Conservation (phyloP, 2,797 vertebrate species). For the Alfaro cultratus region DNA sequence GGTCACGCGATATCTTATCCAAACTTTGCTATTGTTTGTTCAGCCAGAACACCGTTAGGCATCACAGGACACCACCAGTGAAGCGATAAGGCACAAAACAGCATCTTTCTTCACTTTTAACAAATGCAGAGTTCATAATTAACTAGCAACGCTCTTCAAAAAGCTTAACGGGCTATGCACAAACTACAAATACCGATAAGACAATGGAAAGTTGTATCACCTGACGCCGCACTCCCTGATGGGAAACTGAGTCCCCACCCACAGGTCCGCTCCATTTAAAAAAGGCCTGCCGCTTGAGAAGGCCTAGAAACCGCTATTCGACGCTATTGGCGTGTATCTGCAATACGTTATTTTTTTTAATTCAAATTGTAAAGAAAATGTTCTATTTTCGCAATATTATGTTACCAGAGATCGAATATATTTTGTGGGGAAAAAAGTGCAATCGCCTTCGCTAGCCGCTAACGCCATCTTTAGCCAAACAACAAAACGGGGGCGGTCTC, state of each 20-base stretch:
- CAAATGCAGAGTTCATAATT: not conserved
- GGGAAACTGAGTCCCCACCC: conserved; percentile 79
- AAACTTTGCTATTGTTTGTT: conserved; percentile 22
- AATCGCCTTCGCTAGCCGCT: conserved; percentile 81
- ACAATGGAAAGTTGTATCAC: conserved; percentile 60
- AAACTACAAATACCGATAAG: conserved; percentile 74
- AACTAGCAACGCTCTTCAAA: not conserved
- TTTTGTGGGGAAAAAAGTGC: conserved; percentile 75
- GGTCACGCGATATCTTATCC: conserved; percentile 1
- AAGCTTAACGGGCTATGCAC: not conserved
- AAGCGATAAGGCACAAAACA: conserved; percentile 4
- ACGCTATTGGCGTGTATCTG: conserved; percentile 46
- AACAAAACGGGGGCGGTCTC: conserved; percentile 74
- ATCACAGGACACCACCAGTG: conserved; percentile 17
- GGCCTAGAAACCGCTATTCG: conserved; percentile 62
- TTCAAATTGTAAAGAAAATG: conserved; percentile 48
- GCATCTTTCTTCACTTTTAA: conserved; percentile 27
- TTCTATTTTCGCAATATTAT: conserved; percentile 66
- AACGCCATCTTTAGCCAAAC: conserved; percentile 87
- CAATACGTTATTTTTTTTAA: conserved; percentile 56
- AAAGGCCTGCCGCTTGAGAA: conserved; percentile 76
- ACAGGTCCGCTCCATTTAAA: conserved; percentile 64
- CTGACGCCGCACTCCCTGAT: conserved; percentile 65
- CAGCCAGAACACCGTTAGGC: conserved; percentile 6
- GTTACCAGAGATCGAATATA: conserved; percentile 67